Evolutionary conservation across 2,113 vertebrate genomes (phyloP).

Genomic region (Proterorhinus semilunaris): DNA sequence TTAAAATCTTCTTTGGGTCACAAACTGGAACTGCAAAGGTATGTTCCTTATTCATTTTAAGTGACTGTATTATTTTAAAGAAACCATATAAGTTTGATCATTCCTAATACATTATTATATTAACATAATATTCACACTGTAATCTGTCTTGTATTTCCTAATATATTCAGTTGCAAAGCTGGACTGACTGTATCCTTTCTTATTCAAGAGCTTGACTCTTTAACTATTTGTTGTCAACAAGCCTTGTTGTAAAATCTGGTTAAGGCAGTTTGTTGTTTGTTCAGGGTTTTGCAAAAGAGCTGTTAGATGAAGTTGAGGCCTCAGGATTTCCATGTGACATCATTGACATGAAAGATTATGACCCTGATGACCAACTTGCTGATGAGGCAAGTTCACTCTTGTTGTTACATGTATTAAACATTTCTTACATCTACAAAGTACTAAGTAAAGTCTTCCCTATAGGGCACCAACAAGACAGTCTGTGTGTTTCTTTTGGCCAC

Average conservation of each 20-base stretch:
- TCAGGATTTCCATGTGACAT: constrained; percentile 76
- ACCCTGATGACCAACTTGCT: constrained; percentile 86
- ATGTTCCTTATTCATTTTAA: constrained; percentile 4
- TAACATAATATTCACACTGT: not conserved
- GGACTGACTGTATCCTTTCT: not conserved
- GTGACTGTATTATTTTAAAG: not conserved
- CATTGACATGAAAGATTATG: constrained; percentile 85
- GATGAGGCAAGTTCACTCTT: constrained; percentile 83
- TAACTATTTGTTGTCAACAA: not conserved
- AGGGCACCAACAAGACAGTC: constrained; percentile 79
- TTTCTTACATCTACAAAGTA: no score
- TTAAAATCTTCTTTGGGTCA: constrained; percentile 90
- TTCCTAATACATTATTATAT: no score
- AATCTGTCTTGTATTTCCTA: not conserved
- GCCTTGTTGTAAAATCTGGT: not conserved
- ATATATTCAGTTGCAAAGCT: not conserved
- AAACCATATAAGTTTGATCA: not conserved
- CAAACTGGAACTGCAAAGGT: constrained; percentile 96
- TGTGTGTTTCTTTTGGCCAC: constrained; percentile 91
- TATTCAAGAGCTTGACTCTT: no score
- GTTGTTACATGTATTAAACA: not conserved
- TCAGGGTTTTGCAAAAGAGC: constrained; percentile 83
- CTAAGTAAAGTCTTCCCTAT: not conserved
- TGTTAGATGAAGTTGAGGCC: constrained; percentile 76
- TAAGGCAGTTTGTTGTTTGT: not conserved